Evolutionary conservation across 1,140 invertebrate species (phyloP), one percentile per base, ranked within the genome.

Genomic region (Diorhabda sublineata): DNA sequence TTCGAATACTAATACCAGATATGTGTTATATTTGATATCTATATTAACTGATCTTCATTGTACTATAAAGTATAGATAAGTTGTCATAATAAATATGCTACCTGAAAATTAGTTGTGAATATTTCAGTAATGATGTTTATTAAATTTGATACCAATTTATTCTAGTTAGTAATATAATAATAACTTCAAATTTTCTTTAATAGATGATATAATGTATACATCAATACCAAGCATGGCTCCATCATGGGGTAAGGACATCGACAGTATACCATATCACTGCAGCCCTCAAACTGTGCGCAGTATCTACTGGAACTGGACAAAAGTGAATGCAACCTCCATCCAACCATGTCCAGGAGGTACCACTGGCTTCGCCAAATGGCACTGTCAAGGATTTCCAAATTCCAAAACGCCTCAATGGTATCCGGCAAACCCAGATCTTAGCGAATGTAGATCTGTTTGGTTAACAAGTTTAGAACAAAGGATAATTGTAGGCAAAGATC

Each of bases 401-500:
- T 41, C 81, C 83, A 60, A 73, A 77, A 57, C 77, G 68, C 84
- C 87, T 45, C 82, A 83, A 64, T 96, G 96, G 93, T 85, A 87
- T 61, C 89, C 91, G 0, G 82, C 87, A 3, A 89, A 87, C 4
- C 94, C 95, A 5, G 94, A 97, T 81, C 83, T 97, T 9, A 94
- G 93, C 75, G 92, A 96, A 78, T 98, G 96, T 80, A 87, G 93
- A 7, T 96, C 94, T 1, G 86, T 93, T 0, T 97, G 95, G 95
- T 82, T 97, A 2, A 92, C 92, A 45, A 92, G 88, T 68, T 82
- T 97, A 1, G 91, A 94, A 78, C 88, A 89, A 61, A 84, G 92
- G 8, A 89, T 95, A 1, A 85, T 87, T 64, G 88, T 91, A 60
- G 91, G 91, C 26, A 75, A 86, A 64, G 89, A 90, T 72, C 83